These are phyloP conservation scores for Triplophysa siluroides DNA, from an alignment of 2,113 vertebrate species.

Conservation along the genomic window DNA sequence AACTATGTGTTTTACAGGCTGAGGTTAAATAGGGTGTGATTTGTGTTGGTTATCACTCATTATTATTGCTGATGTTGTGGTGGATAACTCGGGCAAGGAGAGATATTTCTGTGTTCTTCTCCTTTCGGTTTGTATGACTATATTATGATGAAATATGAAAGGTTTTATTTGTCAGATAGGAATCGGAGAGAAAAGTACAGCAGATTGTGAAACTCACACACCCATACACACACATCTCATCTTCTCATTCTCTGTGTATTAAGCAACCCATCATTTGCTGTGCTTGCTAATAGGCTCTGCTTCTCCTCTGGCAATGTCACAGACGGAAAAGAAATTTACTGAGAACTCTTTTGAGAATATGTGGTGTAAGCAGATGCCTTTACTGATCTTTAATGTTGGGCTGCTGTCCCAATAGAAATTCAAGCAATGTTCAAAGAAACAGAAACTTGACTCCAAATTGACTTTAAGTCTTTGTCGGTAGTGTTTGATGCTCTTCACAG, in stretches of 20 bases:
- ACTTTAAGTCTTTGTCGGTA: neutral
- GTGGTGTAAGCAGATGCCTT: neutral
- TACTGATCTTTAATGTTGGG: neutral
- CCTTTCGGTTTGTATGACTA: neutral
- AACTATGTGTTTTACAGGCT: constrained; percentile 8
- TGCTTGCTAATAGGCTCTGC: constrained; percentile 26
- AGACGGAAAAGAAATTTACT: constrained; percentile 23
- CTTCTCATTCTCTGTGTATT: constrained; percentile 18
- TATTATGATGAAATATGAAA: constrained; percentile 7
- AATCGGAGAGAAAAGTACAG: neutral
- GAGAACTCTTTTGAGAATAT: constrained; percentile 7
- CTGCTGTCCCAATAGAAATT: neutral
- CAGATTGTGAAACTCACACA: constrained; percentile 2
- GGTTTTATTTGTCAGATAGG: neutral
- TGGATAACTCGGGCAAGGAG: no score
- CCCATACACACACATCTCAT: neutral
- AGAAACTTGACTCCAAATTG: neutral
- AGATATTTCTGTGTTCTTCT: no score
- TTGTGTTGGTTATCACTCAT: neutral
- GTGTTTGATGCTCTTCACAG: no score
- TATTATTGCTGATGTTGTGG: no score
- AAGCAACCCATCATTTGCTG: constrained; percentile 21
- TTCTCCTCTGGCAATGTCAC: constrained; percentile 12
- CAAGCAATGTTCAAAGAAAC: neutral
- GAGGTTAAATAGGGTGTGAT: neutral